Percentiles rank a stretch among this genome's conserved stretches.
phyloP scores from a whole-genome alignment of 2,888 invertebrate genomes.

The Aspidapion aeneum region DNA sequence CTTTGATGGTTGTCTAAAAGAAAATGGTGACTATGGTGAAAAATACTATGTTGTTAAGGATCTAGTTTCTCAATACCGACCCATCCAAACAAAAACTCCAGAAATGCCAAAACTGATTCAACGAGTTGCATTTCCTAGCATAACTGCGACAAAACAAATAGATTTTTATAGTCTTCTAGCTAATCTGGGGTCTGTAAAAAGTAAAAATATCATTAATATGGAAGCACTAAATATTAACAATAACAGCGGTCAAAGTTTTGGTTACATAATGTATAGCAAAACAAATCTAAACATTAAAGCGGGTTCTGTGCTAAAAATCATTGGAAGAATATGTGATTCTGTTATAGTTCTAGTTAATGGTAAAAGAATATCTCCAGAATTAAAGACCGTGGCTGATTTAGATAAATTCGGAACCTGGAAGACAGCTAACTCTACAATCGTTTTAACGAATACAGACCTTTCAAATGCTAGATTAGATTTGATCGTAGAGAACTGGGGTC shows the following conservation, averaged over 20 bases:
- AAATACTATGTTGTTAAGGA: conserved; percentile 63
- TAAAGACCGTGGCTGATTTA: conserved; percentile 38
- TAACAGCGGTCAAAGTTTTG: conserved; percentile 55
- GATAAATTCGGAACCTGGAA: conserved; percentile 47
- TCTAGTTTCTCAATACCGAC: conserved; percentile 44
- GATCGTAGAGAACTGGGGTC: conserved; percentile 75
- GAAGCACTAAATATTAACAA: conserved; percentile 44
- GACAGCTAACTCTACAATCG: conserved; percentile 34
- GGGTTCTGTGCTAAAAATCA: conserved; percentile 40
- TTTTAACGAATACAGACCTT: conserved; percentile 31
- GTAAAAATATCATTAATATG: conserved; percentile 40
- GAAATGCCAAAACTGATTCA: conserved; percentile 65
- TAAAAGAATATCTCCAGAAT: conserved; percentile 41
- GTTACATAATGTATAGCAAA: conserved; percentile 54
- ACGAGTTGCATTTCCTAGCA: conserved; percentile 67
- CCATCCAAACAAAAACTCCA: conserved; percentile 40
- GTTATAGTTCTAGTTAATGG: conserved; percentile 52
- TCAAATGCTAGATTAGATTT: conserved; percentile 42
- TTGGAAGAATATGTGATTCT: conserved; percentile 51
- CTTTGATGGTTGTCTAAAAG: conserved; percentile 85
- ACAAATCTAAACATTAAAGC: conserved; percentile 33
- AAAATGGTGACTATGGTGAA: conserved; percentile 82
- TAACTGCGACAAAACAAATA: conserved; percentile 34
- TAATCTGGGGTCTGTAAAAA: conserved; percentile 25
- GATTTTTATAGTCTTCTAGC: conserved; percentile 28